Base-by-base conservation (phyloP, 2,888 invertebrate genomes). In the Sinelater perroti region DNA sequence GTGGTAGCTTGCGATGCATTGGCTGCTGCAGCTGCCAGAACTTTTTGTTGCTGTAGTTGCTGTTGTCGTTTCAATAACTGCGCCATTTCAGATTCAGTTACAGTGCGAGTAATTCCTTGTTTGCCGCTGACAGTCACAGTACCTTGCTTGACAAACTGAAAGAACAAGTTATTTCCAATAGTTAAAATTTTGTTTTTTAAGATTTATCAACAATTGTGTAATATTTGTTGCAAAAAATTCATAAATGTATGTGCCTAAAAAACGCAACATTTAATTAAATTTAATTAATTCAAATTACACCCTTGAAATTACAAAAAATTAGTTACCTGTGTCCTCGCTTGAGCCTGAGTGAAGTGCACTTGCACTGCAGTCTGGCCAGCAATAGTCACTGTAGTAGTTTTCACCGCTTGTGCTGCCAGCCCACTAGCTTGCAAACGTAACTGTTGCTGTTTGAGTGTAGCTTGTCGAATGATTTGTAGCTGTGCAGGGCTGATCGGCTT, bases 401-500 rank as follows among this genome's bases (percentile, higher is more conserved):
- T 77, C 3, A 75, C 69, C 5, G 70, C 65, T 59, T 69, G 61
- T 6, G 73, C 64, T 18, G 65, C 45, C 60, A 67, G 51, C 18
- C 64, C 65, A 7, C 66, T 71, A 2, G 73, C 62, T 61, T 77
- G 77, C 42, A 78, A 62, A n/a, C 77, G 64, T 47, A 78, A 66
- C 53, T 77, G 77, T 49, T 74, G 72, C 55, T 76, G 75, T 51
- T 75, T 73, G 6, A 75, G 51, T 5, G 72, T 65, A 2, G 76
- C 74, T 56, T 87, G 88, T n/a, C 87, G 81, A 65, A 86, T 85
- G 68, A 87, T 80, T 68, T 87, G 85, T 50, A 85, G 67, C 63
- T 85, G 86, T 0, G 82, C 81, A 2, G 79, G 80, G 14, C 81
- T 82, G 14, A 85, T 72, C 3, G 81, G 78, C 70, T 84, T 81